Base-by-base conservation (phyloP, 2,888 invertebrate genomes). In the Agriopis aurantiaria region DNA sequence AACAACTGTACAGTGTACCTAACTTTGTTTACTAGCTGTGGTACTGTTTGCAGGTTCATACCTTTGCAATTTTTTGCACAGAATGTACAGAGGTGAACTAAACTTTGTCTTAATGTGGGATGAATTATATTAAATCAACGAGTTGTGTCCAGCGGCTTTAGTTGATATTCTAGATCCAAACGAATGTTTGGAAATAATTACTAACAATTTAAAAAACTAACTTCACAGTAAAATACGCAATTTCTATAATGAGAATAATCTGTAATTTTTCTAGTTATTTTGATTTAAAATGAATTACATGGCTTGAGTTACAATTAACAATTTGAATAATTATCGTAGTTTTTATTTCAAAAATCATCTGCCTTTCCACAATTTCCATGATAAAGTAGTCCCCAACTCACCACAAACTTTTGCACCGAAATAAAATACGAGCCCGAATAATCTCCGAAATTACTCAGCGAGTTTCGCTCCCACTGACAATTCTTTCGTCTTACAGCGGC, bases 391-490 rank as follows among this genome's bases (percentile, higher is more conserved):
- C 46, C 46, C 46, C 7, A 58, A 48, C 58, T 58, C 65, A 64
- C 71, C 60, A 59, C 73, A 77, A 79, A 77, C 74, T 77, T 78
- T 74, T 71, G 72, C 73, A 73, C 72, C 66, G 64, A 76, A 78
- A 78, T 78, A 78, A 78, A 80, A 78, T 65, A 66, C 57, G 74
- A 72, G 69, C 69, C 70, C 71, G 66, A 78, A 80, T 82, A 80
- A 81, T 80, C 74, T 74, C 23, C 65, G 73, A 80, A 79, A 82
- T 80, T 79, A 82, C 78, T 79, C 74, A 69, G 63, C 46, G 69
- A 76, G 75, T 75, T 64, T 78, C 67, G 60, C 75, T 72, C 69
- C 80, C 69, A 79, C 79, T 81, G 81, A 82, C 79, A 82, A 78
- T 83, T 82, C 79, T 73, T 74, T 71, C 73, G 46, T 75, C 72